Conservation (phyloP, 1,140 invertebrate species). For the Dreissena polymorpha region DNA sequence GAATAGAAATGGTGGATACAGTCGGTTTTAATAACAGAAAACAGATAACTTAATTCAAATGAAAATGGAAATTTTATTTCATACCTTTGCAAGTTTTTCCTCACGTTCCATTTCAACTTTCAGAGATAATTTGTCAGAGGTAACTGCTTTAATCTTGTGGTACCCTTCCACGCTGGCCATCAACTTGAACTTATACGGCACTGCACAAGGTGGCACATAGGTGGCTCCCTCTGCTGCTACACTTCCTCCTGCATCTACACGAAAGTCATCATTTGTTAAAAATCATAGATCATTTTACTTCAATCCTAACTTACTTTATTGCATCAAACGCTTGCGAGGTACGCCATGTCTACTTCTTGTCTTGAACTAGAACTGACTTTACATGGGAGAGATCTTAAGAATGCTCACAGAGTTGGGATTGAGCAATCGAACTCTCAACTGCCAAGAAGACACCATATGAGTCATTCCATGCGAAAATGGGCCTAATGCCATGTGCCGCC, state of each 20-base stretch:
- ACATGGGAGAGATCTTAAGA: too few species aligned
- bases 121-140: conserved; percentile 13
- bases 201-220: conserved; percentile 23
- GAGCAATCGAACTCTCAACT: too few species aligned
- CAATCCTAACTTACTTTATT: too few species aligned
- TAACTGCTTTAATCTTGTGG: conserved; percentile 18
- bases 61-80: neutral
- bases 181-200: conserved; percentile 35
- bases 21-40: neutral
- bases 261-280: too few species aligned
- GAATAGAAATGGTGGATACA: neutral
- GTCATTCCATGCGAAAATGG: too few species aligned
- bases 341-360: too few species aligned
- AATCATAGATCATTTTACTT: too few species aligned
- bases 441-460: too few species aligned
- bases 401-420: too few species aligned
- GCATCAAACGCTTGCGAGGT: too few species aligned
- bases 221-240: conserved; percentile 32
- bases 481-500: too few species aligned
- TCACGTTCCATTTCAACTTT: conserved; percentile 15
- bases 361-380: too few species aligned
- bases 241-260: conserved; percentile 22
- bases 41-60: neutral
- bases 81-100: conserved; percentile 28
- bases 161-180: conserved; percentile 23